Evolutionary conservation across 2,113 vertebrate species (phyloP).

Genomic region (Balaeniceps rex): DNA sequence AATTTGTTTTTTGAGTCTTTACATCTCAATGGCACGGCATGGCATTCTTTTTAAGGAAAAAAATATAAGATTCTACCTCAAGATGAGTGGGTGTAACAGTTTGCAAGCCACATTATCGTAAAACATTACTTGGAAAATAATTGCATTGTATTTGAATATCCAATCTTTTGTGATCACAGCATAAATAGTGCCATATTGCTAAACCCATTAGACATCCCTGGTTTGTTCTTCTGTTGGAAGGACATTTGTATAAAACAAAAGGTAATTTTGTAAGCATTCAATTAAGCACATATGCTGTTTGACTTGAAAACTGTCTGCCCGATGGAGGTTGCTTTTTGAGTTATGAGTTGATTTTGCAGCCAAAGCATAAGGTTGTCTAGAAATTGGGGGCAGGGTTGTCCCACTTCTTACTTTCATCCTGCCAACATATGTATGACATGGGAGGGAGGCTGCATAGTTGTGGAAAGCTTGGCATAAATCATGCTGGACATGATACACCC

Average conservation of each 20-base stretch:
- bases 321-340: not conserved
- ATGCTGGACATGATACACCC: not conserved
- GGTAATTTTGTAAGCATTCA: constrained; percentile 17
- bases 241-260: not conserved
- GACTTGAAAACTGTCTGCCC: not conserved
- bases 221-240: not conserved
- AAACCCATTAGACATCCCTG: not conserved
- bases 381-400: not conserved
- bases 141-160: not conserved
- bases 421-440: not conserved
- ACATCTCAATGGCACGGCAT: not conserved
- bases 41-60: not conserved
- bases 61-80: not conserved
- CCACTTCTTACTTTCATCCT: not conserved
- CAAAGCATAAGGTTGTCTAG: constrained; percentile 13
- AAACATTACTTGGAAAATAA: not conserved
- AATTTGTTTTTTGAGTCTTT: not conserved
- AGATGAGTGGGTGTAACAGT: not conserved
- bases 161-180: not conserved
- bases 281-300: not conserved
- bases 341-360: not conserved
- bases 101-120: not conserved
- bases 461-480: constrained; percentile 25
- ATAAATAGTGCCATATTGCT: not conserved
- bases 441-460: not conserved